Evolutionary conservation across 2,888 invertebrate species (phyloP).

Genomic region (Tolmerus cingulatus): DNA sequence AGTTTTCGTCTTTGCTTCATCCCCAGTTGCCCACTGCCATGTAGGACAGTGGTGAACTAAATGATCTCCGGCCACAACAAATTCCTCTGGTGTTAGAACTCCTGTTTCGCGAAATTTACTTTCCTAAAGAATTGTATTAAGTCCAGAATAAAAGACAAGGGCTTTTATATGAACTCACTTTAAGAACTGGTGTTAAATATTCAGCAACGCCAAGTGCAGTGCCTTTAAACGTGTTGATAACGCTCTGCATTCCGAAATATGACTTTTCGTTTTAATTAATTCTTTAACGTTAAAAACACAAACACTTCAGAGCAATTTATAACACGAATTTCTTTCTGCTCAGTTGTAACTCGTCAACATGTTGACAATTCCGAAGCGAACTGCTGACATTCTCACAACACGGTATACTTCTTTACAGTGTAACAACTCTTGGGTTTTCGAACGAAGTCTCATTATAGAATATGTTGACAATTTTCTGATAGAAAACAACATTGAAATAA

Average conservation of each 20-base stretch:
- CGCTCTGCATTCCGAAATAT: slow-evolving; percentile 83
- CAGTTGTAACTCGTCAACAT: neutral
- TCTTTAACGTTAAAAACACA: neutral
- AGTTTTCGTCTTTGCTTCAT: slow-evolving; percentile 84
- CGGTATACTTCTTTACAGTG: too few species aligned
- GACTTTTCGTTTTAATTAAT: neutral
- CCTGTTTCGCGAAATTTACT: slow-evolving; percentile 98
- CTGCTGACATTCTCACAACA: neutral
- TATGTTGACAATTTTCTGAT: too few species aligned
- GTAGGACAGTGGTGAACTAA: slow-evolving; percentile 99
- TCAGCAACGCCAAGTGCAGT: slow-evolving; percentile 96
- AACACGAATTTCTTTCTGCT: neutral
- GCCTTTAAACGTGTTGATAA: slow-evolving; percentile 94
- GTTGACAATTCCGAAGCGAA: neutral
- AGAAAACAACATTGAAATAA: too few species aligned
- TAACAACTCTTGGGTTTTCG: too few species aligned
- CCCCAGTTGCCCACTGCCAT: slow-evolving; percentile 97
- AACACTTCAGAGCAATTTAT: neutral
- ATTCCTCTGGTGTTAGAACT: slow-evolving; percentile 98
- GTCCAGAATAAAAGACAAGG: neutral
- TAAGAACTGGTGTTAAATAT: slow-evolving; percentile 93
- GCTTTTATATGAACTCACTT: slow-evolving; percentile 68
- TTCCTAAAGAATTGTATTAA: slow-evolving; percentile 69
- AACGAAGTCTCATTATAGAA: too few species aligned
- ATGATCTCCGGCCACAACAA: slow-evolving; percentile 98